Evolutionary conservation across 2,797 vertebrate genomes (phyloP), one percentile per base, ranked within the genome.

Genomic region (Crocidura indochinensis): DNA sequence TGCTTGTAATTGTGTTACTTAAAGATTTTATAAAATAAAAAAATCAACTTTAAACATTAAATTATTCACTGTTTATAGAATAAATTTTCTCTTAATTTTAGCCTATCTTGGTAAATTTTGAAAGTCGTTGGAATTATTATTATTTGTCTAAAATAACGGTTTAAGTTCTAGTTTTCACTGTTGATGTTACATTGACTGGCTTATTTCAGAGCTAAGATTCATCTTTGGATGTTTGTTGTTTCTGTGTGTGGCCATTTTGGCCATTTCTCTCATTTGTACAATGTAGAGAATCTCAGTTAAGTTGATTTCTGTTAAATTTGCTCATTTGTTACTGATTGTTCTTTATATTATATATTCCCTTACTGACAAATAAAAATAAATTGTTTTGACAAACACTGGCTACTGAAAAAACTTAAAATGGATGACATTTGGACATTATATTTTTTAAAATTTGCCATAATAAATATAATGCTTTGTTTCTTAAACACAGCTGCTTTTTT

Each of bases 291-390:
- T 22, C 24, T 1, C 11, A 71, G 8, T 22, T 77, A n/a, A 74
- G 19, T 19, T 67, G 47, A 78, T 26, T 78, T 81, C 17, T 80
- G 15, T 74, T 49, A 46, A 12, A 46, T 78, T 26, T 85, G 29
- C 10, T 60, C 2, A 44, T 68, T 78, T 82, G 44, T 62, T 29
- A 38, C 8, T 49, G 17, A 56, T 9, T 46, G 4, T 12, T 74
- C 53, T 56, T 69, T 65, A 38, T 78, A 9, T 64, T 60, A 11
- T 71, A 17, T 82, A 60, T 62, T 2, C 73, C 44, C 53, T 4
- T 67, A 46, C 4, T 49, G 44, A 62, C 6, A 81, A 90, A 47
- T 47, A 9, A 74, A 73, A 81, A 74, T 74, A 64, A 85, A 94
- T 78, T 69, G 9, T 83, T 78, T 79, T 87, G 22, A 77, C 1